Base-by-base conservation (phyloP, 2,888 invertebrate genomes). In the Habroteleia sp. region DNA sequence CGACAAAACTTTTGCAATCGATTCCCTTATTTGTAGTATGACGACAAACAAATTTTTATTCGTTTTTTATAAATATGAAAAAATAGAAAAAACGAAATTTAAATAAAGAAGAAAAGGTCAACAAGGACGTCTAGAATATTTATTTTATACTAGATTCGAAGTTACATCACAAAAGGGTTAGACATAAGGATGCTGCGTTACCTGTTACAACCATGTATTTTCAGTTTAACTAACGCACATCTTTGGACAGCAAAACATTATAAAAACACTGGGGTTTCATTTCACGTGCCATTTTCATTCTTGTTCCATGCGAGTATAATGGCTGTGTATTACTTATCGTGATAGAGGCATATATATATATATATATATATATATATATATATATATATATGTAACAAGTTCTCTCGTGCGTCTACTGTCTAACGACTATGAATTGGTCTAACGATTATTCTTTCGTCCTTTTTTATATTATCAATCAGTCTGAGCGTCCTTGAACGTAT, bases 301-400 rank as follows among this genome's bases (percentile, higher is more conserved):
- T 75, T 75, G 71, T 71, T 75, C 65, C 66, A 71, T 66, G 75
- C 75, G 71, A 75, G 71, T 75, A 66, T 62, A 71, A 75, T 65
- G 75, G 75, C 75, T 75, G 75, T 75, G 75, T 71, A 71, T 75
- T 65, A 75, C 65, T 66, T 75, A 71, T 62, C 75, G 75, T 75
- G 71, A 75, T 75, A 75, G 60, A 60, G 60, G 35, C 71, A 65
- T 71, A 60, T 50, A 48, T 50, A 63, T 58, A 74, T 62, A 74
- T 66, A 52, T 58, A 58, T 56, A 63, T 65, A 60, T 71, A 60
- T 50, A 48, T 50, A 63, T 58, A n/a, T n/a, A n/a, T n/a, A n/a
- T n/a, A n/a, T n/a, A 74, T 62, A 74, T 66, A 52, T 58, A 58
- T 56, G 69, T 65, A 60, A 75, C 71, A 75, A 48, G 71, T 75